These are phyloP conservation scores for Drosophila recens DNA, from an alignment of 2,888 invertebrate genomes.

Conservation along the genomic window DNA sequence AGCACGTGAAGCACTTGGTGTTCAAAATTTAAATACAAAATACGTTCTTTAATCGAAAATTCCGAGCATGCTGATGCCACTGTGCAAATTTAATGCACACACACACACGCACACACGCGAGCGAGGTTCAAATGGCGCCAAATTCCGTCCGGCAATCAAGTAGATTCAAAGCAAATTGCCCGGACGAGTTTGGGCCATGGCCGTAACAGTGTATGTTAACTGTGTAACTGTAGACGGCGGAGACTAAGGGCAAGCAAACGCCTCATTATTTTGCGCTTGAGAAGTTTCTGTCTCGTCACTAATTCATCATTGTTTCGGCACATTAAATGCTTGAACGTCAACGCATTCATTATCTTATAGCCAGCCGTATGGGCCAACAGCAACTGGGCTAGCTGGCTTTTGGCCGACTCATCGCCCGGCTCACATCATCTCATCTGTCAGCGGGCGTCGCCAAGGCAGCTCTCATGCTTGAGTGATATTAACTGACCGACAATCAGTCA, in stretches of 20 bases:
- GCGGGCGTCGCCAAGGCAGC: conserved; percentile 52
- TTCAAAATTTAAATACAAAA: conserved; percentile 69
- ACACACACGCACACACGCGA: conserved; percentile 6
- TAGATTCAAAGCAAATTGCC: conserved; percentile 81
- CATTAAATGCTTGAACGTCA: conserved; percentile 82
- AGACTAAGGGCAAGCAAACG: conserved; percentile 54
- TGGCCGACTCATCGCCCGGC: conserved; percentile 72
- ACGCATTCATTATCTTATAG: conserved; percentile 79
- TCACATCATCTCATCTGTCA: conserved; percentile 58
- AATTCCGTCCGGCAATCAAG: conserved; percentile 79
- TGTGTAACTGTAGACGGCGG: conserved; percentile 18
- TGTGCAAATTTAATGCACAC: conserved; percentile 61
- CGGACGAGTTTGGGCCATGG: conserved; percentile 55
- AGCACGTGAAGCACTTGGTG: conserved; percentile 23
- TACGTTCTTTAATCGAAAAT: conserved; percentile 65
- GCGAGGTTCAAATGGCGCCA: conserved; percentile 64
- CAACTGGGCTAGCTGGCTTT: conserved; percentile 35
- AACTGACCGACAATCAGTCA: conserved; percentile 81
- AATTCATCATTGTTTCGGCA: conserved; percentile 83
- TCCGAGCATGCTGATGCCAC: conserved; percentile 37
- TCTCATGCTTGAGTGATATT: conserved; percentile 76
- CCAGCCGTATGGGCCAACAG: conserved; percentile 20
- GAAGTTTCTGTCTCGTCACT: conserved; percentile 82
- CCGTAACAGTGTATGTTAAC: conserved; percentile 10
- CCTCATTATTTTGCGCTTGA: conserved; percentile 81